Evolutionary conservation across 2,888 invertebrate genomes (phyloP).

Genomic region (Noctua pronuba): DNA sequence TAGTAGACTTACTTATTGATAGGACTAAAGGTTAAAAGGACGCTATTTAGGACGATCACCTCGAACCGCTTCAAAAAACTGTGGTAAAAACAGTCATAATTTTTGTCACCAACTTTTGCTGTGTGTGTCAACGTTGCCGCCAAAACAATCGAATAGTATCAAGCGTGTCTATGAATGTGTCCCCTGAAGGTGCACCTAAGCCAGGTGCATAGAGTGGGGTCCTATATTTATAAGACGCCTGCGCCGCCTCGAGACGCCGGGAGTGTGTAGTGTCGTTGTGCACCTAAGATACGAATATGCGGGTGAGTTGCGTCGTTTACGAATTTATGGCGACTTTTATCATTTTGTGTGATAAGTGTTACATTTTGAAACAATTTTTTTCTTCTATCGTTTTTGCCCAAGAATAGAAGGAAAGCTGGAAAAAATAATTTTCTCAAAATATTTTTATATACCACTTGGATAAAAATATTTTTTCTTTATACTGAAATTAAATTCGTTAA

Average conservation of each 20-base stretch:
- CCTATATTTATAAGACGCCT: constrained; percentile 81
- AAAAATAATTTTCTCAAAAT: not conserved
- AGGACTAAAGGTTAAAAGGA: not conserved
- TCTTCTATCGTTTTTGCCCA: not conserved
- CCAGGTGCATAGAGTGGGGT: constrained; percentile 79
- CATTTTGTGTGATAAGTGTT: constrained; percentile 2
- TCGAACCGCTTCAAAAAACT: no score
- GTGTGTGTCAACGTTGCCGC: not conserved
- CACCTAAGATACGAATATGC: constrained; percentile 73
- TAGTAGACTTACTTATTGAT: not conserved
- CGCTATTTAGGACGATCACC: no score
- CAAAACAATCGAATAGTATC: constrained; percentile 52
- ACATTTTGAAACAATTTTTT: not conserved
- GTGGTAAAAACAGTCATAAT: not conserved
- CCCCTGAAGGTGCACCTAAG: constrained; percentile 61
- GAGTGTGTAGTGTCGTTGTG: constrained; percentile 72
- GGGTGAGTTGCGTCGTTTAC: constrained; percentile 71
- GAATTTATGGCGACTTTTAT: not conserved
- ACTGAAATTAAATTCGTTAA: not conserved
- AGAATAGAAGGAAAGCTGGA: not conserved
- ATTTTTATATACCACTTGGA: not conserved
- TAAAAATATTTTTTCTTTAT: no score
- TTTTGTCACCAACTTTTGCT: not conserved
- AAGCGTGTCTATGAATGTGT: constrained; percentile 54
- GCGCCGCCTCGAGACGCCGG: constrained; percentile 70